A percentile compares a stretch with the other conserved stretches of the same genome.
Conservation (phyloP, 2,888 invertebrate genomes). For the Calameuta filiformis region DNA sequence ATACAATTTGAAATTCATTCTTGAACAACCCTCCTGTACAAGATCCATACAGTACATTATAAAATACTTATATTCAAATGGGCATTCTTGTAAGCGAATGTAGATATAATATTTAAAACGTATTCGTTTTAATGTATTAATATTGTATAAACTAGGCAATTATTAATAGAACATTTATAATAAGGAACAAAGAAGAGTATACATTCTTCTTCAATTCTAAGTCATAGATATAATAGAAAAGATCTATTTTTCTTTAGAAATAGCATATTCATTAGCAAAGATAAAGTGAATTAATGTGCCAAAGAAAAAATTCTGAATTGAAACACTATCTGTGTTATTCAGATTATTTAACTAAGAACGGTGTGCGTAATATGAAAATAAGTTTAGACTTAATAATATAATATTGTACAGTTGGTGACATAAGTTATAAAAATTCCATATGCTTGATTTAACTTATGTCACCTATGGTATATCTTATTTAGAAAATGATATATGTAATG, state of each 20-base stretch:
- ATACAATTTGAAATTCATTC: neutral
- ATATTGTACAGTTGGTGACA: neutral
- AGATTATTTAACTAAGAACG: neutral
- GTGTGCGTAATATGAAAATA: neutral
- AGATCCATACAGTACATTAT: neutral
- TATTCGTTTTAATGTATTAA: neutral
- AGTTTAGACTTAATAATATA: neutral
- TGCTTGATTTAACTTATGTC: neutral
- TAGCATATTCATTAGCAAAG: constrained; percentile 25
- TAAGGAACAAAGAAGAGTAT: neutral
- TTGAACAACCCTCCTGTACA: neutral
- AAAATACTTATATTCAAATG: neutral
- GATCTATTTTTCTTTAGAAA: constrained; percentile 39
- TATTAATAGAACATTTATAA: neutral
- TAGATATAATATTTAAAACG: neutral
- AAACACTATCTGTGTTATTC: neutral
- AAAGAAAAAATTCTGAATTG: constrained; percentile 43
- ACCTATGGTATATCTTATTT: neutral
- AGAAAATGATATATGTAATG: neutral
- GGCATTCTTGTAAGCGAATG: neutral
- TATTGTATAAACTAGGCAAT: constrained; percentile 15
- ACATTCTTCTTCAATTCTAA: neutral
- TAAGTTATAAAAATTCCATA: neutral
- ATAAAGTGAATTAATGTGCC: constrained; percentile 64
- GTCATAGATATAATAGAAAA: constrained; percentile 4